These are phyloP conservation scores for Paramormyrops kingsleyae DNA, from an alignment of 2,113 vertebrate genomes.

Conservation along the genomic window DNA sequence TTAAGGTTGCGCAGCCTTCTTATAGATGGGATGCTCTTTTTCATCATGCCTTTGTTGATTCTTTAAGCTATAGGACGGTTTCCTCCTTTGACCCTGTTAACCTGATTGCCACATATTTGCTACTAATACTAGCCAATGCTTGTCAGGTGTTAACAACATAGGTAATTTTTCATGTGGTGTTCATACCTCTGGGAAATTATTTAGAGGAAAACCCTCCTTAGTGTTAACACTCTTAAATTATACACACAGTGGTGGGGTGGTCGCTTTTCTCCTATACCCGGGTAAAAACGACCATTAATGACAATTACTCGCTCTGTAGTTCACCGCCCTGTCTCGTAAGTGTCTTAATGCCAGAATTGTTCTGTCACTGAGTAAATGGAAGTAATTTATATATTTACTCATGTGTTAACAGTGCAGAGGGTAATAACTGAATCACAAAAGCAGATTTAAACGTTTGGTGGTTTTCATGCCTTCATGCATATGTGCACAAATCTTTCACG, in stretches of 20 bases:
- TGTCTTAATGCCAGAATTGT: constrained; percentile 6
- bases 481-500: constrained; percentile 3
- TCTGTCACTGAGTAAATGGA: background rate
- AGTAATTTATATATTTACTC: constrained; percentile 4
- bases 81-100: background rate
- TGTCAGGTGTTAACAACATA: background rate
- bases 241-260: background rate
- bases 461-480: constrained; percentile 4
- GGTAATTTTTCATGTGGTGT: background rate
- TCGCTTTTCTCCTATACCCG: background rate
- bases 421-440: constrained; percentile 8
- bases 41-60: background rate
- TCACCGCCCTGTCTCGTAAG: background rate
- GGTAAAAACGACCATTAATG: background rate
- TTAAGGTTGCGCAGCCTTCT: background rate
- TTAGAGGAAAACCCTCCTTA: background rate
- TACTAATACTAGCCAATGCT: background rate
- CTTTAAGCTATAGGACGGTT: background rate
- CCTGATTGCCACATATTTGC: background rate
- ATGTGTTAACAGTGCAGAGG: background rate
- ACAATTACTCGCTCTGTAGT: background rate
- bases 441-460: constrained; percentile 8
- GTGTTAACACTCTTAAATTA: background rate
- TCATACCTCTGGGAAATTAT: background rate
- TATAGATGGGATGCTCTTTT: background rate